Evolutionary conservation across 2,797 vertebrate species (phyloP).

Genomic region (Kryptopterus vitreolus): DNA sequence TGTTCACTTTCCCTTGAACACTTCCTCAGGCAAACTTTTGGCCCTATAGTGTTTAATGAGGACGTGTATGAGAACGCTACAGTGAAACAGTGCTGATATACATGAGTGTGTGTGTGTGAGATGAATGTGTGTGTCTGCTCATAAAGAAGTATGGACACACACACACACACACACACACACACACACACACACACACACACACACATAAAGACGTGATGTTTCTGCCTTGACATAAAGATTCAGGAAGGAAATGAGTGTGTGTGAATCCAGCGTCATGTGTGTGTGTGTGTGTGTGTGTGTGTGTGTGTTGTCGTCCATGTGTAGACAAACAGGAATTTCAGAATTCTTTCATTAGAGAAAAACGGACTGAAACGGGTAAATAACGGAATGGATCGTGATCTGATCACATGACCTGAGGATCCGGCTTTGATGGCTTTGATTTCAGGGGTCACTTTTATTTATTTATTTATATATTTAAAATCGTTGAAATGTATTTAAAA

Average conservation of each 20-base stretch:
- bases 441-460: too few species aligned
- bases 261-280: conserved; percentile 22
- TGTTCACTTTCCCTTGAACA: neutral
- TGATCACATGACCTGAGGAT: too few species aligned
- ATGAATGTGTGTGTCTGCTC: neutral
- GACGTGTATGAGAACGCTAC: neutral
- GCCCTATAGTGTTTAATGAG: too few species aligned
- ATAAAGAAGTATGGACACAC: conserved; percentile 44
- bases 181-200: conserved; percentile 31
- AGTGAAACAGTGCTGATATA: neutral
- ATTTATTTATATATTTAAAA: too few species aligned
- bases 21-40: too few species aligned
- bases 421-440: too few species aligned
- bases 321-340: neutral
- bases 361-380: neutral
- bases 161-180: conserved; percentile 23
- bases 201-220: conserved; percentile 48
- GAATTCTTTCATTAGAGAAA: neutral
- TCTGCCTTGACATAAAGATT: conserved; percentile 41
- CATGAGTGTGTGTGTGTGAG: neutral
- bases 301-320: neutral
- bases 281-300: neutral
- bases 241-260: conserved; percentile 45
- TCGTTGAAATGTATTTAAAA: too few species aligned
- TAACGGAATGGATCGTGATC: too few species aligned